Percentiles rank a stretch among this genome's conserved stretches.
phyloP scores from a whole-genome alignment of 2,888 invertebrate species.

The Lycocerus yunnanus region DNA sequence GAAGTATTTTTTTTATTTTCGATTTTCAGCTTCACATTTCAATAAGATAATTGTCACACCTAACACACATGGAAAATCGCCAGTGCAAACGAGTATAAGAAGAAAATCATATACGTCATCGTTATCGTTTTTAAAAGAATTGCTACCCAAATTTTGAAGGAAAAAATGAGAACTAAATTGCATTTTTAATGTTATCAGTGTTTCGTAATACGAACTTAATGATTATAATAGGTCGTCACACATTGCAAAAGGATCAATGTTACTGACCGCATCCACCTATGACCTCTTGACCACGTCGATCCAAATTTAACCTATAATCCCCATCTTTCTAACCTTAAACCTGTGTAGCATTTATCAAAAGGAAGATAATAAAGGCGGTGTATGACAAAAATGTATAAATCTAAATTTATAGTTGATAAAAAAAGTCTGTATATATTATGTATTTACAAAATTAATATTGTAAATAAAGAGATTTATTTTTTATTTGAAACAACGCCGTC shows the following conservation, averaged over 20 bases:
- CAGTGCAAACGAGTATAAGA: too few relatives aligned
- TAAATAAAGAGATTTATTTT: neutral
- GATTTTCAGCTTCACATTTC: too few relatives aligned
- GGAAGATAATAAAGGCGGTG: neutral
- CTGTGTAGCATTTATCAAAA: conserved; percentile 7
- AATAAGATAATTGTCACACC: too few relatives aligned
- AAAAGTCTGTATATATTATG: neutral
- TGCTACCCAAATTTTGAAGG: neutral
- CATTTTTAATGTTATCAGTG: neutral
- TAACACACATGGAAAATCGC: too few relatives aligned
- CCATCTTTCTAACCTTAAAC: conserved; percentile 21
- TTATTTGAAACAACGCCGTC: neutral
- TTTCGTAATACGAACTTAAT: neutral
- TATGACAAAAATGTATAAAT: neutral
- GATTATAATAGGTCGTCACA: conserved; percentile 8
- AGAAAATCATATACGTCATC: neutral
- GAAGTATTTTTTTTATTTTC: too few relatives aligned
- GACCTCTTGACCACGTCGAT: conserved; percentile 21
- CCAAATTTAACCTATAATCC: conserved; percentile 32
- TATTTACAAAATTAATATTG: neutral
- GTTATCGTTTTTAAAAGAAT: neutral
- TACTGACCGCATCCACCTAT: conserved; percentile 32
- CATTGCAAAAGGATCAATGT: conserved; percentile 19
- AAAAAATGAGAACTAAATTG: neutral
- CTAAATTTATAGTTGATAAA: too few relatives aligned